Conservation (phyloP, 2,797 vertebrate genomes). For the Cynodonichthys magdalenae region DNA sequence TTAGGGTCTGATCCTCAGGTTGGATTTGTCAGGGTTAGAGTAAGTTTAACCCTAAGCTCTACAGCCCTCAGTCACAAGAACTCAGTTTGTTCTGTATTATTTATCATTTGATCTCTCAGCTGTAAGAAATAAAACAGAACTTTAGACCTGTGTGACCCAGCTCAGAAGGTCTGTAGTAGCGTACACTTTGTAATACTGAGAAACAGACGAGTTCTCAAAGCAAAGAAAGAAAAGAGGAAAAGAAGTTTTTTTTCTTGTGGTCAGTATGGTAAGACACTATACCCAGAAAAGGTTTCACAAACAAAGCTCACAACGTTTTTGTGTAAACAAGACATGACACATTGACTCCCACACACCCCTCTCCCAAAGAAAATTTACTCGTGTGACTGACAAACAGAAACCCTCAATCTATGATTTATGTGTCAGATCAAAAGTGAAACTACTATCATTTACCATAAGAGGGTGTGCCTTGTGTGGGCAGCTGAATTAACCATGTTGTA, state of each 20-base stretch:
- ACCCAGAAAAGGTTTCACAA: slow-evolving; percentile 48
- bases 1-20: neutral
- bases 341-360: slow-evolving; percentile 42
- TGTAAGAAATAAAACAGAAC: no score
- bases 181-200: neutral
- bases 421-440: slow-evolving; percentile 75
- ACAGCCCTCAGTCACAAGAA: no score
- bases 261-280: slow-evolving; percentile 21
- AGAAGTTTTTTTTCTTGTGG: slow-evolving; percentile 20
- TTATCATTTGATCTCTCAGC: no score
- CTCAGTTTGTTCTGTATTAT: no score
- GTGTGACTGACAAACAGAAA: slow-evolving; percentile 68
- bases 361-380: slow-evolving; percentile 59
- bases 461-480: slow-evolving; percentile 54
- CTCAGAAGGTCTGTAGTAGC: neutral
- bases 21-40: neutral
- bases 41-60: no score
- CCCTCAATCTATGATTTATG: slow-evolving; percentile 13
- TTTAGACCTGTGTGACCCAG: no score
- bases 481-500: slow-evolving; percentile 24
- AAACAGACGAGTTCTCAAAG: slow-evolving; percentile 17
- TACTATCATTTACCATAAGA: slow-evolving; percentile 78
- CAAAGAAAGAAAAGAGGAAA: slow-evolving; percentile 21
- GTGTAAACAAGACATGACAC: slow-evolving; percentile 29
- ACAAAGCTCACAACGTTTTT: slow-evolving; percentile 34